These are phyloP conservation scores for Didymodactylos carnosus DNA, from an alignment of 2,888 invertebrate species.

Conservation along the genomic window DNA sequence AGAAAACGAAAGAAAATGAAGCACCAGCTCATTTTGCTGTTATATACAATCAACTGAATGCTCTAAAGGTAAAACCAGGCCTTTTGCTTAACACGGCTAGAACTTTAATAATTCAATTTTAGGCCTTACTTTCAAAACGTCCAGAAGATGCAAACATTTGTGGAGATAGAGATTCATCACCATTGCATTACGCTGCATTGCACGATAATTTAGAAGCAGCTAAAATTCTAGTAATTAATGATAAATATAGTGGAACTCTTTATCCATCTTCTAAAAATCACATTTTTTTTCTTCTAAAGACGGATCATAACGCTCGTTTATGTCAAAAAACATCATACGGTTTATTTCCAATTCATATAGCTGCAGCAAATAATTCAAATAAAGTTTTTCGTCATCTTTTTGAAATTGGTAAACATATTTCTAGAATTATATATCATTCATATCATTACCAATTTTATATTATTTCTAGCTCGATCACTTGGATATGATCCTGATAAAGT, in stretches of 20 bases:
- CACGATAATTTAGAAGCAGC: conserved; percentile 11
- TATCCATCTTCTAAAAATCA: too few relatives aligned
- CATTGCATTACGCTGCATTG: conserved; percentile 7
- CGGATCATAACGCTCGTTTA: conserved; percentile 1
- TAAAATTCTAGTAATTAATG: background rate
- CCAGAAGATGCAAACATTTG: background rate
- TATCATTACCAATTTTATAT: background rate
- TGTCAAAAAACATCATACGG: conserved; percentile 1
- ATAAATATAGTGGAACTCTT: too few relatives aligned
- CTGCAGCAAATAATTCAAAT: conserved; percentile 3
- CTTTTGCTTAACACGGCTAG: background rate
- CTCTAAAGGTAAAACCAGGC: background rate
- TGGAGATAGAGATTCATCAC: conserved; percentile 5
- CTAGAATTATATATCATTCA: background rate
- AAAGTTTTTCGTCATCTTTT: conserved; percentile 3
- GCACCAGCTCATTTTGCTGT: conserved; percentile 11
- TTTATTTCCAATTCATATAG: conserved; percentile 7
- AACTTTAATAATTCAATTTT: too few relatives aligned
- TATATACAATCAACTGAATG: conserved; percentile 1
- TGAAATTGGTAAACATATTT: background rate
- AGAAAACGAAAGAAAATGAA: background rate
- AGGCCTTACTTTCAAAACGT: background rate
- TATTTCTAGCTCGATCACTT: background rate
- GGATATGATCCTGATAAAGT: conserved; percentile 1
- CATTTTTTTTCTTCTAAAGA: background rate